Evolutionary conservation across 2,888 invertebrate species (phyloP), one percentile per base, ranked within the genome.

Genomic region (Fissipunctia ypsillon): DNA sequence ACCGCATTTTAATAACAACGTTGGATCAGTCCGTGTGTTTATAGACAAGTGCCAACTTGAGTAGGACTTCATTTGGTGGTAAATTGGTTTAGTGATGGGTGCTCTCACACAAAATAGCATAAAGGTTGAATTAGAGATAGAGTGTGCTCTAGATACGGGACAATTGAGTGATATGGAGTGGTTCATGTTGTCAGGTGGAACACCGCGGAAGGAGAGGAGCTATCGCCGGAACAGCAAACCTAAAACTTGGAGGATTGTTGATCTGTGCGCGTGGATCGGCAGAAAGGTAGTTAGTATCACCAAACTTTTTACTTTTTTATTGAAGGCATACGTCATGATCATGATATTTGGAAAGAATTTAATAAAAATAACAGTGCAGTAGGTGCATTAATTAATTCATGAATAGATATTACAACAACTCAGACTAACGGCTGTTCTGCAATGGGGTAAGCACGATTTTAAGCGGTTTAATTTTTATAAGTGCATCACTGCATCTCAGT

Each of bases 221-320:
- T 76, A 87, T 64, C 91, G 95, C 7, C 91, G 94, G 22, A 90
- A 85, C 50, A 87, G 82, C 67, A 94, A 92, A 70, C 80, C 93
- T 3, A 94, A 91, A 72, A 87, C 93, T 76, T 95, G 95, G 94
- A 92, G 86, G 71, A 87, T 96, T 54, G 88, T 95, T 78, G 96
- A 95, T 75, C 86, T 96, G 22, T 96, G 95, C 80, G 86, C 94
- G 19, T 96, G 96, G 96, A 93, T 96, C 66, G 96, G 96, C 48
- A 93, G 89, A 89, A 96, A 96, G 95, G 96, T 95, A 90, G 68
- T 78, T 81, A 73, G 76, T 70, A 76, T 79, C 65, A 69, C 10
- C 22, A 50, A 61, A 14, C 14, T 67, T 63, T 70, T 72, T 41
- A 45, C 9, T 71, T 43, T 64, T 71, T 61, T 41, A 31, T 54